These are phyloP conservation scores for Standfussiana lucernea DNA, from an alignment of 2,888 invertebrate genomes.

Conservation along the genomic window DNA sequence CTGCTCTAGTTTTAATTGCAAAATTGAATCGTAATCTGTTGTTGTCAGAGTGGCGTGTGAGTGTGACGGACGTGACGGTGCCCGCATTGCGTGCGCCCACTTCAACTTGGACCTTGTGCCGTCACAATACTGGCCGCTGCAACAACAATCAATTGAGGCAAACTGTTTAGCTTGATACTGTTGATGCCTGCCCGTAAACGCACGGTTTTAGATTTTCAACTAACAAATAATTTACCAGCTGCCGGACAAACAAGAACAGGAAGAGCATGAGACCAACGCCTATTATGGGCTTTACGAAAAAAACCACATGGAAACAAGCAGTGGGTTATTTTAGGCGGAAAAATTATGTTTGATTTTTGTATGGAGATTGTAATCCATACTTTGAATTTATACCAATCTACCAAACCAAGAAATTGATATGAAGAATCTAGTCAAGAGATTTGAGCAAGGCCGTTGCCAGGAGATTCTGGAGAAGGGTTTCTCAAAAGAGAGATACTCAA, in stretches of 20 bases:
- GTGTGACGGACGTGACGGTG: slow-evolving; percentile 52
- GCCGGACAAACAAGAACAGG: not conserved
- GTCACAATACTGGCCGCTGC: slow-evolving; percentile 6
- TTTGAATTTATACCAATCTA: not conserved
- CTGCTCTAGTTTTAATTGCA: slow-evolving; percentile 67
- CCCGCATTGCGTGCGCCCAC: slow-evolving; percentile 14
- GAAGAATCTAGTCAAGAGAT: not conserved
- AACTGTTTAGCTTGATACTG: not conserved
- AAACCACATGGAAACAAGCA: not conserved
- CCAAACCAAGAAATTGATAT: not conserved
- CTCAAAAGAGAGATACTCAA: not conserved
- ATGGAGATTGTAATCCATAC: not conserved
- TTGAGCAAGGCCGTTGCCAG: too few species aligned
- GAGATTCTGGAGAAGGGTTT: not conserved
- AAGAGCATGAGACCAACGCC: not conserved
- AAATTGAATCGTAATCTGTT: slow-evolving; percentile 71
- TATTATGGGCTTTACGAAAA: not conserved
- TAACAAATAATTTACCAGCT: not conserved
- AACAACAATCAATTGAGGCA: not conserved
- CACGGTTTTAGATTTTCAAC: not conserved
- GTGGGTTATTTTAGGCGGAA: not conserved
- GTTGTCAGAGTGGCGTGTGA: slow-evolving; percentile 59
- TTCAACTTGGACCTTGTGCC: slow-evolving; percentile 23
- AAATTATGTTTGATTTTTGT: not conserved
- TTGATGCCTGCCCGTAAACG: not conserved